Evolutionary conservation across 2,888 invertebrate genomes (phyloP).

Genomic region (Mellilla xanthometata): DNA sequence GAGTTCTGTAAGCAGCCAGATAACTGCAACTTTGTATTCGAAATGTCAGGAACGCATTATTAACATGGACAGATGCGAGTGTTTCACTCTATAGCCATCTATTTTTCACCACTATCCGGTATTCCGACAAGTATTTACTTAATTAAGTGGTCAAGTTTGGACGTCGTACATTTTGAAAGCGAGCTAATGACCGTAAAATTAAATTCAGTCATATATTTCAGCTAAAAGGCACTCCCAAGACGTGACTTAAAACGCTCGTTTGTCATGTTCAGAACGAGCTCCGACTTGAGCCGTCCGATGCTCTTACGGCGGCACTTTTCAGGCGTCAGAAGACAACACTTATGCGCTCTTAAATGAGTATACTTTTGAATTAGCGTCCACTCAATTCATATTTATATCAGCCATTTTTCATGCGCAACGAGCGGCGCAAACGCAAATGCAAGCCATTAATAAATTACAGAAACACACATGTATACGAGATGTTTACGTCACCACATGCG

Average conservation of each 20-base stretch:
- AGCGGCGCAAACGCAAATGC: constrained; percentile 71
- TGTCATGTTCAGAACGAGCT: constrained; percentile 23
- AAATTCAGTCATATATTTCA: constrained; percentile 5
- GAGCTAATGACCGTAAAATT: constrained; percentile 2
- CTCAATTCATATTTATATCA: constrained; percentile 67
- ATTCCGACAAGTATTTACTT: background rate
- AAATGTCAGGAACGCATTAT: constrained; percentile 11
- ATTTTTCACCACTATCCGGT: constrained; percentile 1
- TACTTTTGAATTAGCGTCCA: constrained; percentile 66
- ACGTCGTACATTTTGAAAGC: background rate
- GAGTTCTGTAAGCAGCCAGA: constrained; percentile 19
- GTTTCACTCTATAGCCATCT: background rate
- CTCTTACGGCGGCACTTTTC: constrained; percentile 44
- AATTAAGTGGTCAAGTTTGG: background rate
- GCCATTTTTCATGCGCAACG: constrained; percentile 69
- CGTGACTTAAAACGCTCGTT: constrained; percentile 24
- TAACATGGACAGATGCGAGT: background rate
- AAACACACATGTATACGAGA: constrained; percentile 60
- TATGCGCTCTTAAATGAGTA: constrained; percentile 50
- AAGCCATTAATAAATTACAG: constrained; percentile 74
- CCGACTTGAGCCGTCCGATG: constrained; percentile 35
- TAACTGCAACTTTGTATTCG: constrained; percentile 19
- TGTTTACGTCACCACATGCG: constrained; percentile 51
- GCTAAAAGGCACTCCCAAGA: constrained; percentile 19
- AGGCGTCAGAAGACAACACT: constrained; percentile 45